phyloP scores from a whole-genome alignment of 2,888 invertebrate genomes.

The Scrobipalpa costella region DNA sequence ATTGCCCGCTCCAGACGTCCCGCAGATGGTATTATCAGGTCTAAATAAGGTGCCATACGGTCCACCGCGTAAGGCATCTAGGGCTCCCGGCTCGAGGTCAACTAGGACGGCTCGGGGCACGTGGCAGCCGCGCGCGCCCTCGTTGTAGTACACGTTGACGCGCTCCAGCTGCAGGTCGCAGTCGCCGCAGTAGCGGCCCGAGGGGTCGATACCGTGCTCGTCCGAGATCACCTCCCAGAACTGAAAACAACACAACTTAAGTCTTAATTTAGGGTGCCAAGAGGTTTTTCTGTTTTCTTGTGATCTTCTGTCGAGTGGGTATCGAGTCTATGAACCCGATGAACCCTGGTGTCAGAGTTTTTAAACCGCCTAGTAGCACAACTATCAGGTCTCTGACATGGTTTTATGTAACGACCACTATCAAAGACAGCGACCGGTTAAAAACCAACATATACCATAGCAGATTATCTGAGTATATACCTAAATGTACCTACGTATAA shows the following conservation, averaged over 20 bases:
- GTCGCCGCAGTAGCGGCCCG: slow-evolving; percentile 81
- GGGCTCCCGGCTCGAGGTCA: slow-evolving; percentile 64
- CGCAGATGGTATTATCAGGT: slow-evolving; percentile 87
- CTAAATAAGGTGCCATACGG: slow-evolving; percentile 85
- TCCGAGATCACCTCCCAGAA: slow-evolving; percentile 92
- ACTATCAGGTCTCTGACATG: no score
- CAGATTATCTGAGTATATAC: no score
- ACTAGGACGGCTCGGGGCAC: slow-evolving; percentile 67
- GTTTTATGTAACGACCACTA: no score
- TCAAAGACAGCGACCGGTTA: no score
- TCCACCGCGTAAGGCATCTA: slow-evolving; percentile 84
- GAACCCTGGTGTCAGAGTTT: no score
- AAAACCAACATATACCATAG: no score
- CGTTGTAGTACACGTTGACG: slow-evolving; percentile 88
- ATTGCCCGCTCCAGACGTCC: slow-evolving; percentile 79
- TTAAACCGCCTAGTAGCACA: no score
- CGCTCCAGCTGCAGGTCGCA: slow-evolving; percentile 87
- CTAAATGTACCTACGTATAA: no score
- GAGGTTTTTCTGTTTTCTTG: no score
- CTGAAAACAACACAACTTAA: slow-evolving; percentile 59
- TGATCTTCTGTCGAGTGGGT: no score
- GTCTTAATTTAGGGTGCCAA: no score
- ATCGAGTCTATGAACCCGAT: no score
- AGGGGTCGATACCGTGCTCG: slow-evolving; percentile 86
- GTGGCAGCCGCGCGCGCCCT: slow-evolving; percentile 72